These are phyloP conservation scores for Danaus melanippus DNA, from an alignment of 1,140 invertebrate genomes.

Conservation along the genomic window DNA sequence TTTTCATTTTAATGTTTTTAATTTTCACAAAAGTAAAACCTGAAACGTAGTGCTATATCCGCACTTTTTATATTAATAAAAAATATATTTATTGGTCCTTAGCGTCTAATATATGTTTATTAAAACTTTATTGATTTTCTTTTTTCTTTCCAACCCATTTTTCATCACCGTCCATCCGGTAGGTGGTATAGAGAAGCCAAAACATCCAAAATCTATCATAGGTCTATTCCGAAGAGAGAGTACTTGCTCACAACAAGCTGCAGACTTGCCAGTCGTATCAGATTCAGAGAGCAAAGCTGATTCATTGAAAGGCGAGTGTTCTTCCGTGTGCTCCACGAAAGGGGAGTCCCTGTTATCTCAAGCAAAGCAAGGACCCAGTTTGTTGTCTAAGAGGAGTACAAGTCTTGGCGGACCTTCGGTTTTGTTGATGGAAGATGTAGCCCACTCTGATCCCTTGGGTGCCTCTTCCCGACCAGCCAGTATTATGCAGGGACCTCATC, in stretches of 20 bases:
- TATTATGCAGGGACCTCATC: conserved; percentile 71
- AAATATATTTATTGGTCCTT: neutral
- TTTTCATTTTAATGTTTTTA: too few species aligned
- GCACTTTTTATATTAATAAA: too few species aligned
- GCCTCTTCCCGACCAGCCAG: conserved; percentile 66
- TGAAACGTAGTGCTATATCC: too few species aligned
- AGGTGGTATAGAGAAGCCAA: conserved; percentile 81
- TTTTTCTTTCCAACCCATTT: conserved; percentile 33
- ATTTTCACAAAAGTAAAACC: too few species aligned
- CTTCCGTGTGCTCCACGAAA: conserved; percentile 23
- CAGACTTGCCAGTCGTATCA: conserved; percentile 52
- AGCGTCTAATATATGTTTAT: conserved; percentile 5
- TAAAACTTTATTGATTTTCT: conserved; percentile 36
- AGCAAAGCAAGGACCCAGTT: conserved; percentile 40
- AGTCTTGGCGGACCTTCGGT: conserved; percentile 68
- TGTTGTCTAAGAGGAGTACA: conserved; percentile 59
- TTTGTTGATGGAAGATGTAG: conserved; percentile 72
- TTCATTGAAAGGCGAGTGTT: conserved; percentile 41
- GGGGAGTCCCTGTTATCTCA: conserved; percentile 31
- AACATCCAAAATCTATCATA: conserved; percentile 80
- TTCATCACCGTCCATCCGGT: conserved; percentile 30
- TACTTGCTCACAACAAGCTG: conserved; percentile 73
- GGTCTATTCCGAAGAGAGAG: conserved; percentile 80
- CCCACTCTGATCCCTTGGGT: conserved; percentile 72
- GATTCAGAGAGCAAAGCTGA: conserved; percentile 70